A percentile compares a stretch with the other conserved stretches of the same genome.
These are phyloP conservation scores for Acipenser oxyrinchus DNA, from an alignment of 2,797 vertebrate genomes.

Conservation along the genomic window DNA sequence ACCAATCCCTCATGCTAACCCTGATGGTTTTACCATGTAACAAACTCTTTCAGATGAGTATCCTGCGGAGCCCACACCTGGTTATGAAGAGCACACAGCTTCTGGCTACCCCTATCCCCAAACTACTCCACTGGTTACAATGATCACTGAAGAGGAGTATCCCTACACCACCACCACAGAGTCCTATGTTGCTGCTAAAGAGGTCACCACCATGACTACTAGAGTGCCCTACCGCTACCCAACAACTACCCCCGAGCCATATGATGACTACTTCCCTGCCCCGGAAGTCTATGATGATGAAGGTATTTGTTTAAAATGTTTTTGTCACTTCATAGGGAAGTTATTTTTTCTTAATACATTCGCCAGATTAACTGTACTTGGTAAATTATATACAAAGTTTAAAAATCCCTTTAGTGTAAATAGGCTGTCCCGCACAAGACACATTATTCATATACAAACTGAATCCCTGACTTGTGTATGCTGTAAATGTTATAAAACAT, in stretches of 20 bases:
- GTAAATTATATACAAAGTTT: no score
- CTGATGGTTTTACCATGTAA: no score
- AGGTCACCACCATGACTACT: conserved; percentile 49
- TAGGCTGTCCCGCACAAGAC: no score
- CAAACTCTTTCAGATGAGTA: conserved; percentile 29
- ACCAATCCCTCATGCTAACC: no score
- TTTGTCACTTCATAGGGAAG: not conserved
- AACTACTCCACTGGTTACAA: conserved; percentile 46
- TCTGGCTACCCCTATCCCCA: conserved; percentile 43
- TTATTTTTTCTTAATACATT: no score
- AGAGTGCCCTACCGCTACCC: conserved; percentile 36
- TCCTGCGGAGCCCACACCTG: conserved; percentile 37
- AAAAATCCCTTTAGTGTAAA: no score
- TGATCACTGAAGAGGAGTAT: conserved; percentile 60
- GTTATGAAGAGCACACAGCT: conserved; percentile 39
- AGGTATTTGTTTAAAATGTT: not conserved
- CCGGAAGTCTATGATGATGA: conserved; percentile 31
- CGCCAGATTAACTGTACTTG: no score
- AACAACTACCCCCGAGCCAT: conserved; percentile 28
- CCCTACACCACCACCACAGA: conserved; percentile 48
- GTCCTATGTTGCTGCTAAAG: conserved; percentile 56
- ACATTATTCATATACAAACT: no score
- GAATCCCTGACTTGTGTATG: no score
- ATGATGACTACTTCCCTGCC: conserved; percentile 31
- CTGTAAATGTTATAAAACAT: no score